Evolutionary conservation across 2,113 vertebrate genomes (phyloP).

Genomic region (Myanophis thanlyinensis): DNA sequence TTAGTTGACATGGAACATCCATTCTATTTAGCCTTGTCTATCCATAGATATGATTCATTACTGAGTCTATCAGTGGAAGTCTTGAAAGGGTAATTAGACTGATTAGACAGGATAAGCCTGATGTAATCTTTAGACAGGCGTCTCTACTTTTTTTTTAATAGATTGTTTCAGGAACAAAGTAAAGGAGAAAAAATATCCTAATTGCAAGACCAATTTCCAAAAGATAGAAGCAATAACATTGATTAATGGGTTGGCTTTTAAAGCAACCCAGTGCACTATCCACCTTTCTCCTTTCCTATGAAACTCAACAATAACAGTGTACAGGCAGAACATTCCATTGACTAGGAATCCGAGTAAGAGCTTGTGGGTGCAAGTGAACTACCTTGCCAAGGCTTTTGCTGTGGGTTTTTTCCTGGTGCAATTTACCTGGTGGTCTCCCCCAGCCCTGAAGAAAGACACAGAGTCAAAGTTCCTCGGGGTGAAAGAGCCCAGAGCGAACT

Average conservation of each 20-base stretch:
- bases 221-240: constrained; percentile 17
- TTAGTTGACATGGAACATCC: constrained; percentile 45
- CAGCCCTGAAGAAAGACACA: no score
- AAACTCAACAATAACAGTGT: background rate
- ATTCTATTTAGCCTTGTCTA: constrained; percentile 34
- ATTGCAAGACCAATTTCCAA: constrained; percentile 44
- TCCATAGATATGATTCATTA: constrained; percentile 40
- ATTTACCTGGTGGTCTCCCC: no score
- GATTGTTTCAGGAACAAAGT: constrained; percentile 46
- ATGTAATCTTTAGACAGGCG: background rate
- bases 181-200: constrained; percentile 25
- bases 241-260: background rate
- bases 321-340: background rate
- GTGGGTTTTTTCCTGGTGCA: no score
- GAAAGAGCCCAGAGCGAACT: no score
- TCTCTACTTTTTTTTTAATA: constrained; percentile 32
- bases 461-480: no score
- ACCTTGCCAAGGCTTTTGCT: background rate
- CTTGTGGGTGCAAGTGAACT: background rate
- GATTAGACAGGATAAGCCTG: constrained; percentile 16
- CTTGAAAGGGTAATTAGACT: constrained; percentile 4
- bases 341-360: background rate
- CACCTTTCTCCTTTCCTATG: background rate
- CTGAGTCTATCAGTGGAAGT: constrained; percentile 36
- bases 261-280: background rate